phyloP scores from a whole-genome alignment of 2,113 vertebrate genomes.

The Chunga burmeisteri region DNA sequence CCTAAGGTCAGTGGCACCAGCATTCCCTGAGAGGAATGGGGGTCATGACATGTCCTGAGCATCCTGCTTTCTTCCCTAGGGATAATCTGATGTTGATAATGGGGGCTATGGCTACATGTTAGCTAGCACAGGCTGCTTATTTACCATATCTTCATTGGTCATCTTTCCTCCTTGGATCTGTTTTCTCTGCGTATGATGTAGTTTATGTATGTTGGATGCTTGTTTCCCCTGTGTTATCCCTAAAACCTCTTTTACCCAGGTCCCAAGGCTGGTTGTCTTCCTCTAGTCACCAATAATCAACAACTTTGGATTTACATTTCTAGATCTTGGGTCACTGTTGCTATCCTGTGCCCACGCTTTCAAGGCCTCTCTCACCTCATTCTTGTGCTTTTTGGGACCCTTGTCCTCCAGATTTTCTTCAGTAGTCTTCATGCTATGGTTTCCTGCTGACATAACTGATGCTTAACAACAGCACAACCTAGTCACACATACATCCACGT shows the following conservation, averaged over 20 bases:
- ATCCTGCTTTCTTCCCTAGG: background rate
- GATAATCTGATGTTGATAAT: background rate
- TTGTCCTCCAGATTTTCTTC: background rate
- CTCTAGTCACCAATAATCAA: background rate
- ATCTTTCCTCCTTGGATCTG: background rate
- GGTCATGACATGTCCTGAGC: background rate
- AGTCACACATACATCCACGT: background rate
- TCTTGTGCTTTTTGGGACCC: background rate
- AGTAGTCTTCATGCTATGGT: background rate
- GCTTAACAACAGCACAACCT: background rate
- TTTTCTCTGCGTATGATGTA: background rate
- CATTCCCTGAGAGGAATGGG: background rate
- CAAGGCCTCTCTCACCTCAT: background rate
- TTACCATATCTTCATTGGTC: background rate
- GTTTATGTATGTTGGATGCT: background rate
- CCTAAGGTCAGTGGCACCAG: background rate
- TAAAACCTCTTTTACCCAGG: background rate
- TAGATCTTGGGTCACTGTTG: background rate
- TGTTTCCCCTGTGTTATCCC: background rate
- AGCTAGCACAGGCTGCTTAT: background rate
- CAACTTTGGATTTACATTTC: background rate
- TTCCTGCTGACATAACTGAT: background rate
- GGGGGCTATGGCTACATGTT: background rate
- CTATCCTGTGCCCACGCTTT: background rate
- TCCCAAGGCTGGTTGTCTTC: background rate